Percentiles rank a stretch among this genome's conserved stretches.
Conservation (phyloP, 2,888 invertebrate species). For the Drosophila sordidapex region DNA sequence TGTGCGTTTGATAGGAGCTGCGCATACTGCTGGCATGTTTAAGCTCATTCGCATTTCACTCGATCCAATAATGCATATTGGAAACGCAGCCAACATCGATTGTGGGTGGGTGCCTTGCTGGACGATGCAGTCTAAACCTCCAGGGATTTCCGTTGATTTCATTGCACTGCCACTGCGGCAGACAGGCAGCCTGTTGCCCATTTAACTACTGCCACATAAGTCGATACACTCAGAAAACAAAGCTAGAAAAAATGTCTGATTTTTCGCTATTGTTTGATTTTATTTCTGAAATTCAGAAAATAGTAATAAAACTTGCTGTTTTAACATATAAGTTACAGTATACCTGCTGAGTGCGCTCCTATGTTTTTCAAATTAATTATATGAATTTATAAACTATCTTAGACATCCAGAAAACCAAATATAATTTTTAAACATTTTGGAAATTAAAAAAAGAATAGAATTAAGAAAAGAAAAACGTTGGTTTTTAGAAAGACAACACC, state of each 20-base stretch:
- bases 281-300: not conserved
- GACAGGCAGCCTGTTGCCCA: constrained; percentile 58
- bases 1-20: constrained; percentile 25
- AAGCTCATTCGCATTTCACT: constrained; percentile 12
- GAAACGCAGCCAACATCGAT: constrained; percentile 43
- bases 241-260: not conserved
- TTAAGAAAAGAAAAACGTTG: not conserved
- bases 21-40: constrained; percentile 47
- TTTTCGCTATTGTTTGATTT: not conserved
- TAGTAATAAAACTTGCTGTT: not conserved
- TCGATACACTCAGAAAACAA: not conserved
- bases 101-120: constrained; percentile 20
- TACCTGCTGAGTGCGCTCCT: not conserved
- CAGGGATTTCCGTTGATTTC: constrained; percentile 38
- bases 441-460: not conserved
- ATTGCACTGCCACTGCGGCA: constrained; percentile 29
- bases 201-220: constrained; percentile 12
- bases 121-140: constrained; percentile 28
- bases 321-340: too few species aligned
- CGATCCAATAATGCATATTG: constrained; percentile 46
- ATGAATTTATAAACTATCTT: not conserved
- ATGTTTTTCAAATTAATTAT: not conserved
- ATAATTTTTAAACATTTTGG: too few species aligned
- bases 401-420: too few species aligned
- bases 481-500: too few species aligned